Evolutionary conservation across 2,797 vertebrate genomes (phyloP).

Genomic region (Spinibarbus caldwelli): DNA sequence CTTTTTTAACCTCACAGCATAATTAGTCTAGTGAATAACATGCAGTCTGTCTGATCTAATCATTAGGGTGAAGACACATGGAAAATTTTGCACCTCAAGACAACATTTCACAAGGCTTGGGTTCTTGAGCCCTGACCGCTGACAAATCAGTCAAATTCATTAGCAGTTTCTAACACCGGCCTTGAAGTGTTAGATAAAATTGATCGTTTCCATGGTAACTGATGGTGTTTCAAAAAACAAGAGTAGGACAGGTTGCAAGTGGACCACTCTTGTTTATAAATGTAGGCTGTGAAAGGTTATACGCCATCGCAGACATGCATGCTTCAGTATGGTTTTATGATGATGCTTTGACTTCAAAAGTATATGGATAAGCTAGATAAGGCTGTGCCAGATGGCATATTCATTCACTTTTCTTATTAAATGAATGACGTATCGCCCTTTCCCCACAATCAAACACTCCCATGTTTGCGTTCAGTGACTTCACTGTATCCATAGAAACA

Average conservation of each 20-base stretch:
- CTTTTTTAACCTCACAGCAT: not conserved
- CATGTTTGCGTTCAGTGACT: constrained; percentile 36
- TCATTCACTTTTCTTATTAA: constrained; percentile 12
- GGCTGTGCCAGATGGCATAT: constrained; percentile 13
- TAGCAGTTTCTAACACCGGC: constrained; percentile 6
- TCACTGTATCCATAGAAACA: constrained; percentile 49
- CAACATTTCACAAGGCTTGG: constrained; percentile 21
- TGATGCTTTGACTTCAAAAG: not conserved
- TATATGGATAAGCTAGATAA: not conserved
- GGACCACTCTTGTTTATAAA: constrained; percentile 4
- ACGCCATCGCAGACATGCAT: not conserved
- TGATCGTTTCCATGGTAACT: constrained; percentile 40
- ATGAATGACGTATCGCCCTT: not conserved
- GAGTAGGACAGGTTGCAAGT: constrained; percentile 20
- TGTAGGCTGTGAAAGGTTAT: constrained; percentile 8
- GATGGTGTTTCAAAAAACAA: not conserved
- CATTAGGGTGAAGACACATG: constrained; percentile 3
- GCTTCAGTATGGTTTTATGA: constrained; percentile 10
- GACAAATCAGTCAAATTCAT: constrained; percentile 2
- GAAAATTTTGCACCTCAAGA: not conserved
- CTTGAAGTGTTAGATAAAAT: constrained; percentile 14
- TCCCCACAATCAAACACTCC: not conserved
- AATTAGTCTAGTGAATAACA: not conserved
- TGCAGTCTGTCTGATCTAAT: not conserved
- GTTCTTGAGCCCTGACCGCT: not conserved